These are phyloP conservation scores for Sinodicranocentrus sp. DNA, from an alignment of 2,888 invertebrate genomes.

Conservation along the genomic window DNA sequence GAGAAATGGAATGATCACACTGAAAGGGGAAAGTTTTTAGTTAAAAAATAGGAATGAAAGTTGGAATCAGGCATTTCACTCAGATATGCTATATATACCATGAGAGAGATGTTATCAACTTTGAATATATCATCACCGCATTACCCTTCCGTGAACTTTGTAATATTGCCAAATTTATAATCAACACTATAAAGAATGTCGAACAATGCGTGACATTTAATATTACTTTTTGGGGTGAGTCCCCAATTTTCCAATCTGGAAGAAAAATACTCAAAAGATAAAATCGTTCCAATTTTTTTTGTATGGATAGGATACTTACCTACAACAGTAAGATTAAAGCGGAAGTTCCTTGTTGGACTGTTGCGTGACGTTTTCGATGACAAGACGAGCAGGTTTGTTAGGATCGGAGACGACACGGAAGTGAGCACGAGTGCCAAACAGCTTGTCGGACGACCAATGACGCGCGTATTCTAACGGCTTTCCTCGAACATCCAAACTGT, in stretches of 20 bases:
- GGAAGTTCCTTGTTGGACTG: constrained; percentile 92
- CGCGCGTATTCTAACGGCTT: constrained; percentile 88
- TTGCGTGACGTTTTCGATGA: constrained; percentile 91
- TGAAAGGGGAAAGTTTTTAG: neutral
- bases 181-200: too few relatives aligned
- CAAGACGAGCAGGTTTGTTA: constrained; percentile 85
- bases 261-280: too few relatives aligned
- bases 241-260: too few relatives aligned
- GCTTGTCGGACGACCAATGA: constrained; percentile 91
- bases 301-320: constrained; percentile 82
- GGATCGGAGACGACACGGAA: constrained; percentile 86
- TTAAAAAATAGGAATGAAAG: constrained; percentile 1
- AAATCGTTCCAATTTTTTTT: too few relatives aligned
- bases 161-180: too few relatives aligned
- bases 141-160: too few relatives aligned
- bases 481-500: constrained; percentile 90
- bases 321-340: constrained; percentile 93
- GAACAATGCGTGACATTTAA: too few relatives aligned
- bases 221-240: too few relatives aligned
- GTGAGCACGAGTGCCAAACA: constrained; percentile 91
- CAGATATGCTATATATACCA: too few relatives aligned
- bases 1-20: constrained; percentile 2
- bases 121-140: too few relatives aligned
- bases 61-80: neutral
- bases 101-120: too few relatives aligned